Conservation (phyloP, 1,140 invertebrate species). For the Macrocentrus cingulum region DNA sequence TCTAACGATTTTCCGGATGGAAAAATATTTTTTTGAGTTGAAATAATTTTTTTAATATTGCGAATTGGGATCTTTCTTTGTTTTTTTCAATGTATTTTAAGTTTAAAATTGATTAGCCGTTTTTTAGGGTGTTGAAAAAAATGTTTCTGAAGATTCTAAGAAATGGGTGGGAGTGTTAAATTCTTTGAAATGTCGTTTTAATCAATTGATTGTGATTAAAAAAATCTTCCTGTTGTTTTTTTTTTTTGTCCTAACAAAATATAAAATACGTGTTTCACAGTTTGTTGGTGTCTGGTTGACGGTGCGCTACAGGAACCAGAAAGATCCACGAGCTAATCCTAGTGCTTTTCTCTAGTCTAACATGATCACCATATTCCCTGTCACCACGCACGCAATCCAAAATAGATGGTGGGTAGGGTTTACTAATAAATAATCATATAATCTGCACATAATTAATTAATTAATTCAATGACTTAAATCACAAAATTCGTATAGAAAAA, state of each 20-base stretch:
- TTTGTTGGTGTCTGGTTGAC: constrained; percentile 97
- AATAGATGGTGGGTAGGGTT: constrained; percentile 58
- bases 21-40: too few species aligned
- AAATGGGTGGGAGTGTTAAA: too few species aligned
- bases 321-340: constrained; percentile 93
- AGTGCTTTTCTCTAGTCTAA: constrained; percentile 91
- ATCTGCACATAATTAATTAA: not conserved
- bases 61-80: too few species aligned
- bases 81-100: too few species aligned
- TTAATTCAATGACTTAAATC: not conserved
- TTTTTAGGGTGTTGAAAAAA: too few species aligned
- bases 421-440: not conserved
- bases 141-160: too few species aligned
- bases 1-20: too few species aligned
- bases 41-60: too few species aligned
- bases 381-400: constrained; percentile 50
- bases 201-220: too few species aligned
- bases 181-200: too few species aligned
- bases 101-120: too few species aligned
- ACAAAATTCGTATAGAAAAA: not conserved
- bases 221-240: too few species aligned
- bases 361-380: constrained; percentile 54
- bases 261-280: constrained; percentile 63
- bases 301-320: constrained; percentile 94
- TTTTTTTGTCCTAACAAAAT: constrained; percentile 3